phyloP scores from a whole-genome alignment of 2,113 vertebrate species.

The Tetrao urogallus region DNA sequence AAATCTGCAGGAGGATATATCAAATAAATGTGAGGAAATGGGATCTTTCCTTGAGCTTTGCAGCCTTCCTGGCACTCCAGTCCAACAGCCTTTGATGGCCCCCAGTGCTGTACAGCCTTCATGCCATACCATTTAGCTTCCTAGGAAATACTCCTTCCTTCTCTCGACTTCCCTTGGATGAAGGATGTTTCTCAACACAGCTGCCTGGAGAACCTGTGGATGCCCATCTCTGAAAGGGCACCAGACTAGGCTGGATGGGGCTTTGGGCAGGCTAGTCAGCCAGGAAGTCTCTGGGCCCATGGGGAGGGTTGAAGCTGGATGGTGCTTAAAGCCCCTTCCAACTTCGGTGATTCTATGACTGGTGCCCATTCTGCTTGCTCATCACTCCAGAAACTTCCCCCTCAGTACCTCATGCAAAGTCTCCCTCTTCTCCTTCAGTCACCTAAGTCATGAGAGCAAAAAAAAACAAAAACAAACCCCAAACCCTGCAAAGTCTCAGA shows the following conservation, averaged over 20 bases:
- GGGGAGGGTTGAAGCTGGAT: too few relatives aligned
- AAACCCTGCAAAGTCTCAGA: neutral
- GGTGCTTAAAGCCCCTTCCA: too few relatives aligned
- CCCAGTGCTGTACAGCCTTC: neutral
- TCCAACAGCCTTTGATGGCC: neutral
- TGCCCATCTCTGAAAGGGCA: too few relatives aligned
- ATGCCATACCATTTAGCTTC: neutral
- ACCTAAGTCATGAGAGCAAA: neutral
- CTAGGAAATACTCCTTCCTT: neutral
- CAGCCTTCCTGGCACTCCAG: neutral
- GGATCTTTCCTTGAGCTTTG: neutral
- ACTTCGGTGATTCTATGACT: too few relatives aligned
- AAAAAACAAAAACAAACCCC: too few relatives aligned
- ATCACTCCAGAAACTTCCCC: neutral
- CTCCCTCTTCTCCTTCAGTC: neutral
- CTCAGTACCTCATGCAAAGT: neutral
- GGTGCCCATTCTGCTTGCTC: accelerated
- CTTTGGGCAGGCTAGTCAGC: too few relatives aligned
- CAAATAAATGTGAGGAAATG: neutral
- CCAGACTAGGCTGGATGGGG: too few relatives aligned
- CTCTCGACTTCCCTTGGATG: neutral
- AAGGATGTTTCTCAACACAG: neutral
- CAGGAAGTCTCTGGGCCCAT: too few relatives aligned
- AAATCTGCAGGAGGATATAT: neutral
- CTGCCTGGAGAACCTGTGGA: too few relatives aligned